Base-by-base conservation (phyloP, 2,113 vertebrate species). In the Psittacula cyanocephala region DNA sequence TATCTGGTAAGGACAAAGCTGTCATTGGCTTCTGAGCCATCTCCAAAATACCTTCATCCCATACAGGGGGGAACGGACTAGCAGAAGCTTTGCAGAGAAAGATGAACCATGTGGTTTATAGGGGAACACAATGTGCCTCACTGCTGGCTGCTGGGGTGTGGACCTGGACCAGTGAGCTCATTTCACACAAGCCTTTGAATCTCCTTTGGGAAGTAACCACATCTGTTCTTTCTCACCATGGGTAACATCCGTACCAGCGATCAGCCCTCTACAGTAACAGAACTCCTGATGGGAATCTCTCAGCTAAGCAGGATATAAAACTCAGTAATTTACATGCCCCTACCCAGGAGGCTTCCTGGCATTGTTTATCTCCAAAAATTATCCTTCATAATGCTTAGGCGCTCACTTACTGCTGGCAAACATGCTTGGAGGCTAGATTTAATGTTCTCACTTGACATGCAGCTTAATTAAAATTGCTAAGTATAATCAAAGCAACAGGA, bases 1-100 rank as follows among this genome's bases (percentile, higher is more conserved):
- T 72, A 98, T 94, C 99, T 99, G 96, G 22, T 43, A 93, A 94
- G 43, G 70, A 96, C 67, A 96, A 89, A 89, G n/a, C 46, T 41
- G 72, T 78, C 41, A 60, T 17, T 86, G 81, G 43, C 28, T 71
- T 53, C 57, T 60, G 23, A 86, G 59, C 27, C 20, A 6, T 25
- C 74, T 89, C 77, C 24, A 19, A 46, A 75, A 47, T 13, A 53
- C 16, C 33, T 81, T 71, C 43, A 50, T 11, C 18, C 24, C 3
- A 0, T 22, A 12, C 1, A 3, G 3, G 13, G 55, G 77, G 24
- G 70, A 83, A 60, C 2, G 31, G 81, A 52, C 20, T 50, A 83
- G 35, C 27, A 84, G 74, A 39, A 86, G 62, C 52, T 52, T 79
- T 6, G 2, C 1, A 49, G 77, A 44, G 20, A 63, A 87, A 55